Evolutionary conservation across 2,888 invertebrate genomes (phyloP), one percentile per base, ranked within the genome.

Genomic region (Pedicia rivosa): DNA sequence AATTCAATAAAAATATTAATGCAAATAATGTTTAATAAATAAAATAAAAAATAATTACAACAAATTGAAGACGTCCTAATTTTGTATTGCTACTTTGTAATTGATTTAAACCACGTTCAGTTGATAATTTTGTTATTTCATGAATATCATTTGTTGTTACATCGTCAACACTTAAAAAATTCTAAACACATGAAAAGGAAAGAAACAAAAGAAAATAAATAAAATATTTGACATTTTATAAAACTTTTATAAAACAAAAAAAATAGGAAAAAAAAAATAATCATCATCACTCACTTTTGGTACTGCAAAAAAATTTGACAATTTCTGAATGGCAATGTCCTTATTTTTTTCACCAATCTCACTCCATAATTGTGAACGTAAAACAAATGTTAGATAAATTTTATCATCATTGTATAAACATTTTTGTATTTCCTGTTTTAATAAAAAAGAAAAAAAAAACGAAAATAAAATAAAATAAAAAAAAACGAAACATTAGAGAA

Each of bases 221-320:
- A 16, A 7, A 26, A 3, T 3, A 9, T 10, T 16, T 16, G 10
- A n/a, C 29, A 10, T 16, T 17, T 5, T 9, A 10, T 29, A 24
- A 24, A 2, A 24, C n/a, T 24, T 24, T 24, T 24, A 24, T 24
- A n/a, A n/a, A n/a, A n/a, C n/a, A n/a, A n/a, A n/a, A n/a, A n/a
- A n/a, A n/a, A n/a, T n/a, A n/a, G n/a, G n/a, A n/a, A 17, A 20
- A 33, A 15, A 9, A 17, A 31, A 19, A 17, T 13, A n/a, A 10
- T n/a, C 5, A 5, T 28, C 19, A 15, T 26, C 37, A 37, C 42
- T 44, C 46, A 59, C 61, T 52, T 55, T 56, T 39, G 60, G 59
- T 49, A 62, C 56, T 45, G 53, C 57, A 48, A 62, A 60, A 50
- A 60, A 62, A 45, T 55, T 56, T 19, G 59, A 53, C 39, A 62